Evolutionary conservation across 92 coral and sea anemone genomes (phyloP), one percentile per base, ranked within the genome.

Genomic region (Porites evermanni): DNA sequence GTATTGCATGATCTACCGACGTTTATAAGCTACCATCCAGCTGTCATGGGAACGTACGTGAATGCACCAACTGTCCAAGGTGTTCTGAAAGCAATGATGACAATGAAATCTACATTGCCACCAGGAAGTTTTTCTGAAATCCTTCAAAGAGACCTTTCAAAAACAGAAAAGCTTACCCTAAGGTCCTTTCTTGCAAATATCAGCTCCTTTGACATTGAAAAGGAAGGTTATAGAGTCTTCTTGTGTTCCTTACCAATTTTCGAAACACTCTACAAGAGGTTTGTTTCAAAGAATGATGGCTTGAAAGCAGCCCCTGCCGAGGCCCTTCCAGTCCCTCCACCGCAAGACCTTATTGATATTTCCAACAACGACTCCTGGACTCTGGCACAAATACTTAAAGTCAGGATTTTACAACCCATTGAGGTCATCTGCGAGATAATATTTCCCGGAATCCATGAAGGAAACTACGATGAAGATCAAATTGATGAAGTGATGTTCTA

Each of bases 61-160:
- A 80, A 92, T 56, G 89, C 89, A 29, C 92, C 97, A 20, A 78
- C 85, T 19, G 77, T 78, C 6, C 74, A 51, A 20, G 93, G 94
- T 54, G 91, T 88, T 24, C 53, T 93, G 9, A 52, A 52, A 59
- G 96, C 96, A 20, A 64, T 93, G 70, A 59, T 79, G 58, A 69
- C 59, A 29, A 52, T 59, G 7, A n/a, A 50, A 0, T 24, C 70
- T 32, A n/a, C 17, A 1, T 32, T 69, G 76, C 7, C 18, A 12
- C 5, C 32, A 1, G 77, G 66, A 73, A 74, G 19, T 52, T n/a
- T 73, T 53, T 14, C 70, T 13, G 29, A 50, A 24, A 67, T 47
- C 26, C 29, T 73, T 10, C 47, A 32, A 2, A 8, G 2, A 9
- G 51, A 2, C 2, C 1, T 73, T 1, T 73, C 80, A 0, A 29